Evolutionary conservation across 2,888 invertebrate genomes (phyloP), one percentile per base, ranked within the genome.

Genomic region (Ormyrus labotus): DNA sequence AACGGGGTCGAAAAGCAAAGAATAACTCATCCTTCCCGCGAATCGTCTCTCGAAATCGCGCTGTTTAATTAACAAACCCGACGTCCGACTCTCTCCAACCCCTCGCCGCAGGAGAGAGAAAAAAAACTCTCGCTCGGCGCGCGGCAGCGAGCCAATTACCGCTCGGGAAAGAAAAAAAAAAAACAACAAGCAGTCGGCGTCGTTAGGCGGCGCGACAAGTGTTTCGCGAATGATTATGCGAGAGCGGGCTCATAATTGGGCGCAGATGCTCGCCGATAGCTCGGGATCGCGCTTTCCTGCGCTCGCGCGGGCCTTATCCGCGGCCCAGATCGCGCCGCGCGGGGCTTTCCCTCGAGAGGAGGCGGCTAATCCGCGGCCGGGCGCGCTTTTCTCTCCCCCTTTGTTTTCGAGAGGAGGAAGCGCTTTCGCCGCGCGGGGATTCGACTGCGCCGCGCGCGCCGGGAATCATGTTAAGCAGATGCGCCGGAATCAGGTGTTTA

Each of bases 201-300:
- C 67, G 67, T 51, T 48, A 51, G 65, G 10, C 53, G 34, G 9
- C 53, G 53, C 64, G 65, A 51, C 65, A 13, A 67, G 11, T 34
- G 9, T 8, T 34, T 13, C 6, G 19, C 11, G 45, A 5, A 13
- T 55, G 5, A 9, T 19, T 34, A 34, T 34, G 34, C 34, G 34
- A 53, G 19, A 45, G 13, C 48, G 11, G 34, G 19, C 13, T 68
- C 19, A 34, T 34, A 34, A 34, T 34, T 34, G 34, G 68, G 51
- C 53, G 45, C 19, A 68, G 48, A 68, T 58, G 63, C 34, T 34
- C 34, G 34, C 53, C 11, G 51, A 34, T 34, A 34, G 34, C 34
- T 34, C 61, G 51, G 57, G 9, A 11, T 9, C 53, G 72, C 64
- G 74, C 58, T 75, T 75, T 75, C 74, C 67, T 67, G 73, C 45